These are phyloP conservation scores for Hylaea fasciaria DNA, from an alignment of 2,888 invertebrate genomes.

Conservation along the genomic window DNA sequence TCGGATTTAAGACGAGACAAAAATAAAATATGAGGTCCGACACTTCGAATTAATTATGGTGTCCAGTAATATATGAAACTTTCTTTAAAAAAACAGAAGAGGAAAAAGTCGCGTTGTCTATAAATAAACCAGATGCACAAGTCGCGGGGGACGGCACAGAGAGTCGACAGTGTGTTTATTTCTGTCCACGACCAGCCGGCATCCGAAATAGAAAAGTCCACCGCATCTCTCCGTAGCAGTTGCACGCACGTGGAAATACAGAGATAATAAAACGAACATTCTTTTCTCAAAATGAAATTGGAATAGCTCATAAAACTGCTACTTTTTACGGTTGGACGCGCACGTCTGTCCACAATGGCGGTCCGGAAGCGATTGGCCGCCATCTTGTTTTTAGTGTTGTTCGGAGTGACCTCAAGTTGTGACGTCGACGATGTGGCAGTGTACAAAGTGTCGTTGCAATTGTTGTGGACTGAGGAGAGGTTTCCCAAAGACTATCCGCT, in stretches of 20 bases:
- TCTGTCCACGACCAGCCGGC: slow-evolving; percentile 68
- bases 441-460: slow-evolving; percentile 94
- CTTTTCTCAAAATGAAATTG: slow-evolving; percentile 32
- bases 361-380: slow-evolving; percentile 61
- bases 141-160: slow-evolving; percentile 56
- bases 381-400: slow-evolving; percentile 69
- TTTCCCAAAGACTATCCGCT: slow-evolving; percentile 96
- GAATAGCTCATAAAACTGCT: slow-evolving; percentile 40
- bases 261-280: slow-evolving; percentile 41
- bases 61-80: slow-evolving; percentile 30
- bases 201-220: slow-evolving; percentile 82
- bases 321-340: slow-evolving; percentile 24
- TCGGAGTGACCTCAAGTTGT: slow-evolving; percentile 76
- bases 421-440: slow-evolving; percentile 92
- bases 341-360: slow-evolving; percentile 61
- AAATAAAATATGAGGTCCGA: too few relatives aligned
- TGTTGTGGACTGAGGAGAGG: slow-evolving; percentile 93
- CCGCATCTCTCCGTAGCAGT: slow-evolving; percentile 65
- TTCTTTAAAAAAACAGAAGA: slow-evolving; percentile 19
- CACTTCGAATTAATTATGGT: slow-evolving; percentile 18
- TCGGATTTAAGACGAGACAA: too few relatives aligned
- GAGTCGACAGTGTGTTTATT: slow-evolving; percentile 77
- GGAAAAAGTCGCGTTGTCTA: slow-evolving; percentile 42
- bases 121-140: slow-evolving; percentile 60
- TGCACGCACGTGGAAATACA: slow-evolving; percentile 67